Base-by-base conservation (phyloP, 1,140 invertebrate species). In the Ceratoteleas bidentatus region DNA sequence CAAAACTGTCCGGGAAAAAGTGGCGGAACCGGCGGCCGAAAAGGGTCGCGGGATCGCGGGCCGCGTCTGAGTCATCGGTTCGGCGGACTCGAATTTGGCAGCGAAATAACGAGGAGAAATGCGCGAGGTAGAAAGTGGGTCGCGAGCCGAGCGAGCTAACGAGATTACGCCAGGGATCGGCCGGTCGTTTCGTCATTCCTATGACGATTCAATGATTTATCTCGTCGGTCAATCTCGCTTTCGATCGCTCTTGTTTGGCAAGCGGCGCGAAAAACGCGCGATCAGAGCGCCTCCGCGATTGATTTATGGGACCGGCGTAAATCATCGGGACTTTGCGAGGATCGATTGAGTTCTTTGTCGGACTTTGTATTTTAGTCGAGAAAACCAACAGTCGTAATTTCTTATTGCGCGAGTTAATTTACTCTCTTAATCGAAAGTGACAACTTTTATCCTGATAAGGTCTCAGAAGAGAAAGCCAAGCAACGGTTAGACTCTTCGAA, bases 111-210 rank as follows among this genome's bases (percentile, higher is more conserved):
- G 45, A 58, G 64, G 24, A 58, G 60, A 70, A 75, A 75, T 76
- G 75, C 75, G 56, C 57, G 76, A 36, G 61, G 56, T 53, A 84
- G 73, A 80, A 84, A 84, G 82, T 81, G 43, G 82, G 68, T 74
- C 73, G 64, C 72, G 81, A 72, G 43, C 58, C 62, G 65, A 77
- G 62, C 79, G 72, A 84, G 73, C 60, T 81, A 77, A 84, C 68
- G 73, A 84, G 73, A 84, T 84, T 74, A 73, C 60, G 53, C 66
- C 53, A 45, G 45, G 49, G 38, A 77, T 80, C 68, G 69, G 57
- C 53, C n/a, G n/a, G n/a, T n/a, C n/a, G n/a, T n/a, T n/a, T n/a
- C n/a, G n/a, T n/a, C n/a, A n/a, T n/a, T n/a, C n/a, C n/a, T n/a
- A n/a, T n/a, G n/a, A n/a, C n/a, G n/a, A n/a, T n/a, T n/a, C n/a